phyloP scores from a whole-genome alignment of 1,140 invertebrate genomes.

The Drosophila lacteicornis region DNA sequence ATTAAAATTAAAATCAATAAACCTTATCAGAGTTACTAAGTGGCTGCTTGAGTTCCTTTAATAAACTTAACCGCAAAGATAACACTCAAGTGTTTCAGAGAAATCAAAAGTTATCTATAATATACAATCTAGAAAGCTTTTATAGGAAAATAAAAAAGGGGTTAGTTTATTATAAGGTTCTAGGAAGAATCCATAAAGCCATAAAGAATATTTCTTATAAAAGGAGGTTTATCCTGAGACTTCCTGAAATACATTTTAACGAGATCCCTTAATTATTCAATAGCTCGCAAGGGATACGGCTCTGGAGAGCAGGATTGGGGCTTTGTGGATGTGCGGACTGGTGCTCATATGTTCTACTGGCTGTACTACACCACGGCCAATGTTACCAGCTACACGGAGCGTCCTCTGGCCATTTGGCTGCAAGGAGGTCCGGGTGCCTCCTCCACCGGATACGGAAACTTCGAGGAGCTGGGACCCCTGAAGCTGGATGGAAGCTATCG shows the following conservation, averaged over 20 bases:
- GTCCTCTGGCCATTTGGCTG: conserved; percentile 92
- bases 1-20: conserved; percentile 20
- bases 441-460: conserved; percentile 92
- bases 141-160: neutral
- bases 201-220: too few species aligned
- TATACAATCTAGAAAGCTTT: neutral
- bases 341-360: conserved; percentile 94
- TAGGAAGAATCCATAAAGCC: too few species aligned
- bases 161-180: too few species aligned
- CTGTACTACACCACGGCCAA: conserved; percentile 90
- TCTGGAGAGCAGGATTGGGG: conserved; percentile 89
- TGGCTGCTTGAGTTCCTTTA: conserved; percentile 19
- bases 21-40: conserved; percentile 23
- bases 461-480: conserved; percentile 91
- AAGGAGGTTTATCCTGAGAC: too few species aligned
- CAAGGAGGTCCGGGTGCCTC: conserved; percentile 92
- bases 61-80: conserved; percentile 16
- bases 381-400: conserved; percentile 87
- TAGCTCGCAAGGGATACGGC: conserved; percentile 85
- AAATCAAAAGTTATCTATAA: conserved; percentile 14
- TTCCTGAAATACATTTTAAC: too few species aligned
- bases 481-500: conserved; percentile 88
- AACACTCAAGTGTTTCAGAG: conserved; percentile 26
- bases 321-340: conserved; percentile 88
- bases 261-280: too few species aligned